Evolutionary conservation across 2,797 vertebrate genomes (phyloP).

Genomic region (Coregonus sp.): DNA sequence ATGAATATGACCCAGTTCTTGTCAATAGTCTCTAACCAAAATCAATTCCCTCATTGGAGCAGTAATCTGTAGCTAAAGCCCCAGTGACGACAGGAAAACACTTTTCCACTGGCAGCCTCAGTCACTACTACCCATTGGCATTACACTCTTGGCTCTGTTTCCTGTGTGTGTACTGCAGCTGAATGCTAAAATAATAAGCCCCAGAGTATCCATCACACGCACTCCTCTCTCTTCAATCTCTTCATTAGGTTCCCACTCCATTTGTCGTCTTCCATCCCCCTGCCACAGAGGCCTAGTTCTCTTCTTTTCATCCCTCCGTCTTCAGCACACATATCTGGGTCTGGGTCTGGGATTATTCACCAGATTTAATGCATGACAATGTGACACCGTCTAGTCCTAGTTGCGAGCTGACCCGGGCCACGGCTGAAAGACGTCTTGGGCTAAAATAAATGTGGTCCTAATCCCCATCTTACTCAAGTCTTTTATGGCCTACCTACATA

Average conservation of each 20-base stretch:
- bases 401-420: background rate
- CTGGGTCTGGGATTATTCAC: background rate
- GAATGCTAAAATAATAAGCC: background rate
- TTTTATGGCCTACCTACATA: background rate
- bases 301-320: background rate
- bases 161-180: background rate
- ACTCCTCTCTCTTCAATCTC: background rate
- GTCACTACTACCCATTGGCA: background rate
- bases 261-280: background rate
- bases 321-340: background rate
- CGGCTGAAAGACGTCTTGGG: background rate
- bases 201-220: no score
- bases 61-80: background rate
- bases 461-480: background rate
- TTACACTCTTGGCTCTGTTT: background rate
- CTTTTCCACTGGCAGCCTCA: background rate
- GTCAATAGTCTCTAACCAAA: background rate
- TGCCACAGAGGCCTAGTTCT: background rate
- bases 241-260: background rate
- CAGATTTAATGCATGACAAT: background rate
- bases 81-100: background rate
- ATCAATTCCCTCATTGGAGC: background rate
- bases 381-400: slow-evolving; percentile 3
- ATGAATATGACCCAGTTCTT: background rate
- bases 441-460: background rate